phyloP scores from a whole-genome alignment of 2,888 invertebrate genomes.

The Oxytorus armatus region DNA sequence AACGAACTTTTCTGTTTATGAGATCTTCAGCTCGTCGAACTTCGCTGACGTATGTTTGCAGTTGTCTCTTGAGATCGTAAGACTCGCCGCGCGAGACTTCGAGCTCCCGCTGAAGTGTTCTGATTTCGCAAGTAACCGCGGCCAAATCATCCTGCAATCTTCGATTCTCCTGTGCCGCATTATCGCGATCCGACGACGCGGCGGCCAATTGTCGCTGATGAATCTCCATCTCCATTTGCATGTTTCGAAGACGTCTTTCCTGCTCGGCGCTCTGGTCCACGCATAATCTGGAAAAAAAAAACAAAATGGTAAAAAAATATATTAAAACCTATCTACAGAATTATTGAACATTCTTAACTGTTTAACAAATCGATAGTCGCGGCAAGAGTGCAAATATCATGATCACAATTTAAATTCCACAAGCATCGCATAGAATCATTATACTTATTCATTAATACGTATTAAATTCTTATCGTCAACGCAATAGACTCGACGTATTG shows the following conservation, averaged over 20 bases:
- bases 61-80: conserved; percentile 90
- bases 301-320: neutral
- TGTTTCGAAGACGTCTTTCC: conserved; percentile 77
- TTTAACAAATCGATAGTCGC: neutral
- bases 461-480: conserved; percentile 31
- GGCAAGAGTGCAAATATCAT: conserved; percentile 4
- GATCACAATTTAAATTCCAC: conserved; percentile 17
- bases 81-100: conserved; percentile 90
- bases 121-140: conserved; percentile 87
- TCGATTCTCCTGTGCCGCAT: conserved; percentile 88
- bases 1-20: conserved; percentile 87
- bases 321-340: neutral
- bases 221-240: conserved; percentile 85
- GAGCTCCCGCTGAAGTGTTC: conserved; percentile 88
- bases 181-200: conserved; percentile 86
- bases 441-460: conserved; percentile 50
- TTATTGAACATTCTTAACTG: neutral
- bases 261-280: conserved; percentile 79
- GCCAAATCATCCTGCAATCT: conserved; percentile 91
- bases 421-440: conserved; percentile 7
- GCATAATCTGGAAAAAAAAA: conserved; percentile 73
- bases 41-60: conserved; percentile 93
- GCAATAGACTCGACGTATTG: conserved; percentile 35
- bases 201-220: conserved; percentile 87
- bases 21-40: conserved; percentile 92